Base-by-base conservation (phyloP, 2,797 vertebrate species). In the Orientallactaga sibirica region DNA sequence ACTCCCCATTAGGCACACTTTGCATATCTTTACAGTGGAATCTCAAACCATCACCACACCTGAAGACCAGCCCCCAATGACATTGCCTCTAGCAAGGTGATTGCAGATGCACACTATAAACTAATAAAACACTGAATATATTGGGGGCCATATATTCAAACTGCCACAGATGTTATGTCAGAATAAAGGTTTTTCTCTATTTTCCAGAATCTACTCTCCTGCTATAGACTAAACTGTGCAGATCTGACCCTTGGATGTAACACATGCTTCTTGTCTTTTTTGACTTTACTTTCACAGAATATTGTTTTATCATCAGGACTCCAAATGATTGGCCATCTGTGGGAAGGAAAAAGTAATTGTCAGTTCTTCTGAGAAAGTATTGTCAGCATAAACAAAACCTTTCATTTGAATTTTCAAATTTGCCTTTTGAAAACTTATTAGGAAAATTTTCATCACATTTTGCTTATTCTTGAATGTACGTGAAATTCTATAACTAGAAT, bases 391-490 rank as follows among this genome's bases (percentile, higher is more conserved):
- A 58, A 25, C 37, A 62, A 85, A 85, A 91, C 0, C 3, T 37
- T 77, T 2, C 33, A 8, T 37, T 25, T 48, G 7, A 7, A 90
- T 67, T 78, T 75, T 74, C 52, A 81, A 77, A 29, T 3, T 70
- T 86, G 25, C 14, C 14, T 86, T 66, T 92, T 71, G 29, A 86
- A 95, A 95, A 37, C 9, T 55, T 88, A 9, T 73, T 76, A 55
- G 48, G 79, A 86, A 94, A 70, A 24, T 27, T 3, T 74, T n/a
- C 14, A 79, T 48, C 41, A 52, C 15, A 14, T 27, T 66, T 24
- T 55, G 48, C 43, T 86, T 85, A 3, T 77, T 89, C 75, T 77
- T 86, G 29, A 85, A 86, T 64, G 24, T 3, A 68, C 3, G 14
- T 29, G 43, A 15, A 33, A 48, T 22, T 91, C 3, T 73, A 25